A percentile compares a stretch with the other conserved stretches of the same genome.
Conservation (phyloP, 37 sponge, comb jelly and placozoan genomes). For the Agelas oroides region DNA sequence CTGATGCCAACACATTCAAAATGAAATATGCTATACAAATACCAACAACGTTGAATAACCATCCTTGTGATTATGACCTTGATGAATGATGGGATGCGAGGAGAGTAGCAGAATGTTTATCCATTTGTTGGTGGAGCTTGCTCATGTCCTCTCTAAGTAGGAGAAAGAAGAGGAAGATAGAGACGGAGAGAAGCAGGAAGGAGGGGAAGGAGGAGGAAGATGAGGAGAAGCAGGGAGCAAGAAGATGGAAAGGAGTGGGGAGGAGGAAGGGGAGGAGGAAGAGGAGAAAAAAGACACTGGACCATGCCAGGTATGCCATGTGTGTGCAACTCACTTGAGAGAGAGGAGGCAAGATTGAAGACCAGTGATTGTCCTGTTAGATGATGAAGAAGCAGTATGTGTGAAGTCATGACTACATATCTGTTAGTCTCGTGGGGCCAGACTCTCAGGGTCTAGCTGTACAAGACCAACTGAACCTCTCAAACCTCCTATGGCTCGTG, state of each 20-base stretch:
- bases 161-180: background rate
- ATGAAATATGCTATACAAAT: too few species aligned
- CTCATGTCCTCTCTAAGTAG: conserved; percentile 70
- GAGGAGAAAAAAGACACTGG: background rate
- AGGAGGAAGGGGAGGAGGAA: background rate
- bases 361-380: conserved; percentile 52
- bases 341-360: conserved; percentile 60
- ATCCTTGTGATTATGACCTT: too few species aligned
- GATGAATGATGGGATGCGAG: conserved; percentile 66
- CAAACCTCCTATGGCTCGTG: too few species aligned
- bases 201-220: too few species aligned
- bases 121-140: conserved; percentile 62
- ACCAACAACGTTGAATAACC: too few species aligned
- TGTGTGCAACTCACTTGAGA: conserved; percentile 66
- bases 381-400: background rate
- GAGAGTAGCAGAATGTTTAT: conserved; percentile 56
- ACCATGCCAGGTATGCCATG: too few species aligned
- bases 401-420: background rate
- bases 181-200: too few species aligned
- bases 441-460: too few species aligned
- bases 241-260: background rate
- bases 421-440: too few species aligned
- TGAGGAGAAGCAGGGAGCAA: background rate
- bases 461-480: too few species aligned
- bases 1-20: too few species aligned